Evolutionary conservation across 2,113 vertebrate species (phyloP), one percentile per base, ranked within the genome.

Genomic region (Oreochromis spilurus): DNA sequence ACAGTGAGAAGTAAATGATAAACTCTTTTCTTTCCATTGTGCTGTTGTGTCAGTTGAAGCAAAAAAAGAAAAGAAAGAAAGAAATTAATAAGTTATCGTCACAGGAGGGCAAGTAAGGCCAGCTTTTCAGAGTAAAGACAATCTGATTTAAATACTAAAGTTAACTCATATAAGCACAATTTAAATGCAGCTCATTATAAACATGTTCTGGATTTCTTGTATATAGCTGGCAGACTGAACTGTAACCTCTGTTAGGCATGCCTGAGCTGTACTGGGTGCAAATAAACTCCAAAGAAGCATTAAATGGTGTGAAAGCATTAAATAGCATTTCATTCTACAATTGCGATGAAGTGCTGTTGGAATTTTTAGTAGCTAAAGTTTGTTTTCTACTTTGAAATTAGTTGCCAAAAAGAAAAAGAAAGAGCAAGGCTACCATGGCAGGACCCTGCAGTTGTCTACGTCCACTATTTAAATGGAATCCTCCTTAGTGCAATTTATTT

Each of bases 81-180:
- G 9, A 48, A 75, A 26, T 48, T 11, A 29, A 48, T 48, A 75
- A 5, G 9, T 10, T 17, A 93, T 89, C 53, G 75, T 88, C 57
- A 81, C 50, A 58, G 62, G 58, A 88, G 85, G 88, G 70, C 72
- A 8, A 50, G 53, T 87, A 89, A 90, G 87, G 90, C 57, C 57
- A 87, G 57, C 85, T 57, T 91, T 90, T 90, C 81, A 92, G 79
- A 87, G 72, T 13, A 82, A 90, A 92, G 81, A 89, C 67, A 81
- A 81, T 85, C 83, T 90, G 40, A 92, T 94, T 92, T 84, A 92
- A 92, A 91, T 81, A 53, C 81, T 83, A 75, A 81, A 81, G 81
- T 81, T 86, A 58, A 26, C 34, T 60, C 57, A n/a, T 80, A 45
- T 79, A 89, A 91, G 89, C 84, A 38, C 89, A 93, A 90, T 87